Evolutionary conservation across 2,888 invertebrate species (phyloP).

Genomic region (Pomacea canaliculata): DNA sequence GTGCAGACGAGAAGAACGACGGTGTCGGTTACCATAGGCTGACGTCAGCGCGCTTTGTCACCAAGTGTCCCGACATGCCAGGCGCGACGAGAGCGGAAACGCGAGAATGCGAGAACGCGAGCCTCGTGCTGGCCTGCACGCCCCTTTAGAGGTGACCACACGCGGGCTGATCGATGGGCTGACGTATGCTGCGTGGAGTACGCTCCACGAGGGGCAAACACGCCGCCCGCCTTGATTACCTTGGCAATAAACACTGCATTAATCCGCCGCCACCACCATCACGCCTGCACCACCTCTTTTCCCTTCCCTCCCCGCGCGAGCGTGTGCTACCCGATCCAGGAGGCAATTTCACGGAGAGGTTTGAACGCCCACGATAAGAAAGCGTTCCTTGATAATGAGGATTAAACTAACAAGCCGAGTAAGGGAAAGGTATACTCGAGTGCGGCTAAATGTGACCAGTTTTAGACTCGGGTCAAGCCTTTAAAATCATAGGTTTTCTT

Average conservation of each 20-base stretch:
- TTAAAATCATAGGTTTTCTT: too few relatives aligned
- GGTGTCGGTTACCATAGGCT: too few relatives aligned
- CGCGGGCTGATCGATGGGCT: slow-evolving; percentile 12
- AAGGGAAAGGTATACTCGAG: too few relatives aligned
- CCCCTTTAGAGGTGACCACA: background rate
- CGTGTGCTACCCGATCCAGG: too few relatives aligned
- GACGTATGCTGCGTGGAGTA: background rate
- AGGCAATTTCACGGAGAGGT: too few relatives aligned
- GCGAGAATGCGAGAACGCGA: background rate
- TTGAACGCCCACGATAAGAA: too few relatives aligned
- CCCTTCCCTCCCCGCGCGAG: too few relatives aligned
- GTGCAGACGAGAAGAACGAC: too few relatives aligned
- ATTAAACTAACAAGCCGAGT: too few relatives aligned
- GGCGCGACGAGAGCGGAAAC: background rate
- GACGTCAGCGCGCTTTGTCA: background rate
- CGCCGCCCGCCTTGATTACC: slow-evolving; percentile 4
- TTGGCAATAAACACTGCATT: background rate
- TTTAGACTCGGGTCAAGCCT: too few relatives aligned
- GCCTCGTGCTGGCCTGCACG: background rate
- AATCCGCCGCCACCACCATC: background rate
- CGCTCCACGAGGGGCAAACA: background rate
- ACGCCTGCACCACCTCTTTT: background rate
- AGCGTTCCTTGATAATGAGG: too few relatives aligned
- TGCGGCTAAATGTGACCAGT: too few relatives aligned
- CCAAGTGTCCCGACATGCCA: background rate